phyloP scores from a whole-genome alignment of 2,888 invertebrate genomes.

The Chydorus sphaericus region DNA sequence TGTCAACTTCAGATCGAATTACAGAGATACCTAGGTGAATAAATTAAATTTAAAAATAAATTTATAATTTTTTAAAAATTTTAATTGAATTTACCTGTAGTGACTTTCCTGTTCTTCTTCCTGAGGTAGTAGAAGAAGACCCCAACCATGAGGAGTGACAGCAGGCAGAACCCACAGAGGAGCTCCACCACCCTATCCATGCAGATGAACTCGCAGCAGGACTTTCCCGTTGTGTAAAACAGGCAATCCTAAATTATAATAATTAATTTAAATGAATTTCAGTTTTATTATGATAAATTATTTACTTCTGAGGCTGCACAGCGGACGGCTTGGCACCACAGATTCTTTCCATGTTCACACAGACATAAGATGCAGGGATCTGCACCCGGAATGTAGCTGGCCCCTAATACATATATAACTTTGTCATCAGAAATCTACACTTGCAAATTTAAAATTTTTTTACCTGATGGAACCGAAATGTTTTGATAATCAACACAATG shows the following conservation, averaged over 20 bases:
- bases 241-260: conserved; percentile 49
- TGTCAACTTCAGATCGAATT: background rate
- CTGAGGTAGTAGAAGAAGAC: background rate
- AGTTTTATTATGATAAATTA: background rate
- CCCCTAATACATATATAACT: conserved; percentile 31
- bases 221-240: conserved; percentile 63
- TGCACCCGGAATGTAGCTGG: conserved; percentile 70
- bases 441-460: background rate
- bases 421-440: background rate
- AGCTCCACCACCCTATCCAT: conserved; percentile 55
- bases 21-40: background rate
- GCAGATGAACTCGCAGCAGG: conserved; percentile 79
- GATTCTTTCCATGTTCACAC: conserved; percentile 71
- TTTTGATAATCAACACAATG: conserved; percentile 1
- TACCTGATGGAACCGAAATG: background rate
- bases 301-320: conserved; percentile 74
- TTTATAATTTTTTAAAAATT: background rate
- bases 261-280: background rate
- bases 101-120: background rate
- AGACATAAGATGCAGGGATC: conserved; percentile 75
- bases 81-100: conserved; percentile 1
- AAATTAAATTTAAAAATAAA: background rate
- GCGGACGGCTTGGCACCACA: conserved; percentile 68
- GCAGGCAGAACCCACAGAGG: background rate
- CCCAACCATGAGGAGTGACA: background rate